Conservation (phyloP, 2,888 invertebrate species). For the Lacanobia wlatinum region DNA sequence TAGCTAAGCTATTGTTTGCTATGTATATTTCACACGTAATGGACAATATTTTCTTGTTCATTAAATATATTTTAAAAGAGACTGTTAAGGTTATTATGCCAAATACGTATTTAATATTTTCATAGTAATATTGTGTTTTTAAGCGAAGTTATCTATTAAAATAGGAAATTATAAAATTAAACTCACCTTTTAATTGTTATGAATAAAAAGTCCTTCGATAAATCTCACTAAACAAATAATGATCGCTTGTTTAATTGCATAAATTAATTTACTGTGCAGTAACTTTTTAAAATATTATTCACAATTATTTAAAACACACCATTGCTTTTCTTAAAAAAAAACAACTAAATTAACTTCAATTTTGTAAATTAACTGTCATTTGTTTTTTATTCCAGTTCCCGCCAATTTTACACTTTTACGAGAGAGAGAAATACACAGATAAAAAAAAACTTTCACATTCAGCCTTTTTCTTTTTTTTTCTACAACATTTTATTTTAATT, state of each 20-base stretch:
- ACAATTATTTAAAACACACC: slow-evolving; percentile 1
- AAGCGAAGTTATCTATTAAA: neutral
- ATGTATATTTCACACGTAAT: neutral
- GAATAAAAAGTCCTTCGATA: neutral
- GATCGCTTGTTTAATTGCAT: neutral
- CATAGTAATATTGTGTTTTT: neutral
- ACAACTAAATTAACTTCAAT: neutral
- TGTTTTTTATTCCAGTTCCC: neutral
- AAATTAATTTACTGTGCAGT: neutral
- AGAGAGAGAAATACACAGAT: slow-evolving; percentile 11
- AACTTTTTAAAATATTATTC: neutral
- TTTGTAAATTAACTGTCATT: neutral
- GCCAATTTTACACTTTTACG: slow-evolving; percentile 15
- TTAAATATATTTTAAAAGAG: neutral
- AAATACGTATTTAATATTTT: neutral
- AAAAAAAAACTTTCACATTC: slow-evolving; percentile 17
- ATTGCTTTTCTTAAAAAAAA: neutral
- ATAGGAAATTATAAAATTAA: neutral
- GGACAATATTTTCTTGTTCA: neutral
- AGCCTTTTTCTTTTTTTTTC: slow-evolving; percentile 8
- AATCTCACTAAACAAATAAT: slow-evolving; percentile 2
- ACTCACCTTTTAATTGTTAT: slow-evolving; percentile 30
- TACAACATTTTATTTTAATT: neutral
- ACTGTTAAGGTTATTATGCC: no score
- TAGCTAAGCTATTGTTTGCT: neutral